These are phyloP conservation scores for Mobula birostris DNA, from an alignment of 2,113 vertebrate genomes.

Conservation along the genomic window DNA sequence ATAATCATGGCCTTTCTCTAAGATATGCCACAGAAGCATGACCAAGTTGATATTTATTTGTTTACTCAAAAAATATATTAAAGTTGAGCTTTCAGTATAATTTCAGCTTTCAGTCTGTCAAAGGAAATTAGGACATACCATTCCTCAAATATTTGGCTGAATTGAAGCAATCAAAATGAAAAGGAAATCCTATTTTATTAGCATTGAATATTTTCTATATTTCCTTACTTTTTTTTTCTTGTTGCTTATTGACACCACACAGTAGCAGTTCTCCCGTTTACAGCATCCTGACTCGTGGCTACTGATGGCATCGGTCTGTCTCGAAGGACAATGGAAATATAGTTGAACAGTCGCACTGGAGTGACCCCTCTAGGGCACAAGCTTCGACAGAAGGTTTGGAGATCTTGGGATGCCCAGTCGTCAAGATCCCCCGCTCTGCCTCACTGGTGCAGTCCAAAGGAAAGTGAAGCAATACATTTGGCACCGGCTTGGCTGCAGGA, in stretches of 20 bases:
- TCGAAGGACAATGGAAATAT: too few species aligned
- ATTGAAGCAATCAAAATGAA: neutral
- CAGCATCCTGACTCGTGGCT: neutral
- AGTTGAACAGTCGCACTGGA: too few species aligned
- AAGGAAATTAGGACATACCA: neutral
- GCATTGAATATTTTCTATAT: neutral
- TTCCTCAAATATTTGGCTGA: neutral
- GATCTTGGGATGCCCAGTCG: too few species aligned
- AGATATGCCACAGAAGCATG: neutral
- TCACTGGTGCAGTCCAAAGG: too few species aligned
- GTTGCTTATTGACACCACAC: neutral
- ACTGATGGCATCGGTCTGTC: too few species aligned
- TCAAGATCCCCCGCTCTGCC: too few species aligned
- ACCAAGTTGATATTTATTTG: neutral
- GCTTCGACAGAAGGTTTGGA: too few species aligned
- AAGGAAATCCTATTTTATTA: neutral
- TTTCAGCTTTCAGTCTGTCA: neutral
- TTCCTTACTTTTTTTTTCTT: neutral
- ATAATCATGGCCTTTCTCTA: neutral
- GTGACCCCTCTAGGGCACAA: too few species aligned
- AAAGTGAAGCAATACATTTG: too few species aligned
- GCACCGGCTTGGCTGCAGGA: too few species aligned
- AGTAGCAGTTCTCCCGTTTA: neutral
- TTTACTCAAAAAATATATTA: too few species aligned
- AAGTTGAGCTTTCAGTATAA: too few species aligned